phyloP scores from a whole-genome alignment of 2,797 vertebrate genomes.

The Falco novaeseelandiae region DNA sequence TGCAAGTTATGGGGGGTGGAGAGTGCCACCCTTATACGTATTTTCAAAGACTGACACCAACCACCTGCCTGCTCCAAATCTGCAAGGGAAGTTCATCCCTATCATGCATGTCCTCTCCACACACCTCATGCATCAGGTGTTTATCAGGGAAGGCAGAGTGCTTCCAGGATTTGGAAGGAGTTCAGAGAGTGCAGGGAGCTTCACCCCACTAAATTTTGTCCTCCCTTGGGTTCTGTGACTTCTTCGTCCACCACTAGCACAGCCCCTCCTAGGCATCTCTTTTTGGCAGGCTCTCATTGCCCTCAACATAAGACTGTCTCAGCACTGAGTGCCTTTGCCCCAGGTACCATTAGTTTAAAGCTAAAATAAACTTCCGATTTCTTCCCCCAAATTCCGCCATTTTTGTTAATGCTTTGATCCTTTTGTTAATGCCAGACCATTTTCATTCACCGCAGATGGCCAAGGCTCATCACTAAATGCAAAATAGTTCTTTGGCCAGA shows the following conservation, averaged over 20 bases:
- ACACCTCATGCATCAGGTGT: slow-evolving; percentile 61
- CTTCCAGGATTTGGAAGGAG: slow-evolving; percentile 21
- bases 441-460: neutral
- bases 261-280: neutral
- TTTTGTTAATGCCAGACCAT: neutral
- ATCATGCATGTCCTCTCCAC: neutral
- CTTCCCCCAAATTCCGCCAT: neutral
- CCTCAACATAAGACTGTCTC: neutral
- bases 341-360: neutral
- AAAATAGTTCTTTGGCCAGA: neutral
- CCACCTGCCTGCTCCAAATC: neutral
- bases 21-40: neutral
- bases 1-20: neutral
- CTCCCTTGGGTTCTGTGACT: neutral
- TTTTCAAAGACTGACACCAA: neutral
- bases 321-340: neutral
- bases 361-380: neutral
- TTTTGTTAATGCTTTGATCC: neutral
- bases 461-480: neutral
- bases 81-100: neutral
- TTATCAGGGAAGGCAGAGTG: slow-evolving; percentile 13
- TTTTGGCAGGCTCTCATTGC: neutral
- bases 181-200: slow-evolving; percentile 2
- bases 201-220: neutral
- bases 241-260: neutral